Base-by-base conservation (phyloP, 2,113 vertebrate species). In the Syngnathus typhle region DNA sequence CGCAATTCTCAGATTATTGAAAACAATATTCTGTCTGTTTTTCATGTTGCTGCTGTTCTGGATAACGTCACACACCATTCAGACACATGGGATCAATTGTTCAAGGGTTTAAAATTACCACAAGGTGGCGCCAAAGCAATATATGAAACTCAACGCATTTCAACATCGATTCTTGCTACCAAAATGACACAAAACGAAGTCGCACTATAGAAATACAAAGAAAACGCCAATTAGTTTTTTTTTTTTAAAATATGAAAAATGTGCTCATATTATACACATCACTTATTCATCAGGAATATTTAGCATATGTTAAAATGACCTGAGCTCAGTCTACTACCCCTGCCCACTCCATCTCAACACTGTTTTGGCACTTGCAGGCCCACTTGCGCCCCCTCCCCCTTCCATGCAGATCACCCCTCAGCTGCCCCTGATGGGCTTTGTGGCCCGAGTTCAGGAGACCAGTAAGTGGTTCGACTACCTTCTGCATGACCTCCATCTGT, bases 391-490 rank as follows among this genome's bases (percentile, higher is more conserved):
- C 89, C 96, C 95, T 88, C 96, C 96, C 91, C 96, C 96, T 76
- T 95, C 96, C 90, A 94, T 98, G 90, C 97, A 98, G 93, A 95
- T 98, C 92, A 98, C 97, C 85, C 96, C 97, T 75, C 97, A 99
- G 94, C 94, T 99, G 87, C 97, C 97, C 21, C 92, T 98, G 91
- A 98, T 98, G 97, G 97, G 97, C 92, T 99, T 99, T 93, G 97
- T 96, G 93, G 97, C 97, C 90, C 94, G 96, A 87, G 97, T 99
- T 88, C 97, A 99, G 93, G 97, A 99, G 93, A 98, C 95, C 84
- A 99, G 97, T 98, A 98, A 98, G 97, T 98, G 88, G 88, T 90
- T 73, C 73, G 68, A 68, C 16, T 67, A 21, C 56, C 74, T 62
- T 69, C 65, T 81, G 80, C 87, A 83, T 83, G 82, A 74, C n/a